Evolutionary conservation across 1,140 invertebrate species (phyloP).

Genomic region (Homarus americanus): DNA sequence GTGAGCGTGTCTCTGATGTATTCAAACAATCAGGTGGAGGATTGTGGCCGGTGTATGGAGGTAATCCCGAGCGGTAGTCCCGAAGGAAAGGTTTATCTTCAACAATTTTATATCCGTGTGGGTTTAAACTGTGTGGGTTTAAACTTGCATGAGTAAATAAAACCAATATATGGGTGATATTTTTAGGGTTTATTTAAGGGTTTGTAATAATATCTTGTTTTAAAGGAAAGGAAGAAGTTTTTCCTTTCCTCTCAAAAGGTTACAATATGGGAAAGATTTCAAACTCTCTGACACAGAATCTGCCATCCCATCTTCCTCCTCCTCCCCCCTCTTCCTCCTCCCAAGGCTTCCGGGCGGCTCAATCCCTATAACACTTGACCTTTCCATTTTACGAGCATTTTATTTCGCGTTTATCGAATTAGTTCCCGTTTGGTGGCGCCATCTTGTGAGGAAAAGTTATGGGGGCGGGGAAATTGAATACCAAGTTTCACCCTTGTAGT

Average conservation of each 20-base stretch:
- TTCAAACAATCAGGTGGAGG: slow-evolving; percentile 17
- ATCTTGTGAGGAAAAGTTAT: background rate
- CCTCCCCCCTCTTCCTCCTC: too few species aligned
- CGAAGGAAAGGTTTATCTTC: too few species aligned
- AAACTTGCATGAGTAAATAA: too few species aligned
- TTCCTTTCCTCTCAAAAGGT: too few species aligned
- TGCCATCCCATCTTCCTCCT: slow-evolving; percentile 58
- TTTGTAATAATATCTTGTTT: background rate
- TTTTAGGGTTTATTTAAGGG: too few species aligned
- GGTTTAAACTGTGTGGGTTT: too few species aligned
- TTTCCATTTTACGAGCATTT: slow-evolving; percentile 57
- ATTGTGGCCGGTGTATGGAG: background rate
- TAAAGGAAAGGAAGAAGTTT: slow-evolving; percentile 16
- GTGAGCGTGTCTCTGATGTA: slow-evolving; percentile 6
- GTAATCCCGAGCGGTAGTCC: background rate
- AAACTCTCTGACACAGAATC: slow-evolving; percentile 60
- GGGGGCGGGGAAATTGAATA: slow-evolving; percentile 52
- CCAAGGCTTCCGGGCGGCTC: slow-evolving; percentile 61
- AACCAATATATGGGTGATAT: background rate
- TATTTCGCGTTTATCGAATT: slow-evolving; percentile 65
- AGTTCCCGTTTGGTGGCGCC: slow-evolving; percentile 7
- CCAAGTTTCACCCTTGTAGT: slow-evolving; percentile 23
- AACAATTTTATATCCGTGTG: too few species aligned
- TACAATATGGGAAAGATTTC: too few species aligned
- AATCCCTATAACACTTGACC: slow-evolving; percentile 46